Conservation (phyloP, 2,113 vertebrate genomes). For the Sisor rabdophorus region DNA sequence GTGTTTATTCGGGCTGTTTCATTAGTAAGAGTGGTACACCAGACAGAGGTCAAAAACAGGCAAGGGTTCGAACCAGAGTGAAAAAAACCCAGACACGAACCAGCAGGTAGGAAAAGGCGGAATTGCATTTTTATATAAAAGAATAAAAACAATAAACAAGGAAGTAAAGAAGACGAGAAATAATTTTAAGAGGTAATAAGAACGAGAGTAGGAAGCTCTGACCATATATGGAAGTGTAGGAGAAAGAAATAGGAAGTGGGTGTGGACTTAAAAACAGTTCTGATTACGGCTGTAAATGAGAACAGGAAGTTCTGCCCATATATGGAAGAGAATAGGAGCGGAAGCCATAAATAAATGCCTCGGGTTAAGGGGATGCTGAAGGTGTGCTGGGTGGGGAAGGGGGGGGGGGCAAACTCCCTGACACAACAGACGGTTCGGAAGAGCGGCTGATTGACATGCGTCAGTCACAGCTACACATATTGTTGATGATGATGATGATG, state of each 20-base stretch:
- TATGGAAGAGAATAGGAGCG: too few species aligned
- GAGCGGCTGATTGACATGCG: constrained; percentile 14
- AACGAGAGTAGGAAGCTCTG: constrained; percentile 10
- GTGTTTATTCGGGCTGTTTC: constrained; percentile 22
- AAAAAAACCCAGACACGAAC: neutral
- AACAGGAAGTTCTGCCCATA: neutral
- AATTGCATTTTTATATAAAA: constrained; percentile 5
- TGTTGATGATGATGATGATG: neutral
- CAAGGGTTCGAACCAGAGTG: neutral
- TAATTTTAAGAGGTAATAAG: neutral
- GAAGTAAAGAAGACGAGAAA: neutral
- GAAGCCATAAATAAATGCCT: neutral
- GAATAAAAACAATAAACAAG: neutral
- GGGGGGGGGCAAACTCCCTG: neutral
- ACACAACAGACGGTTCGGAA: neutral
- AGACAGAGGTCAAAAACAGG: constrained; percentile 14
- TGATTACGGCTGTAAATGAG: too few species aligned
- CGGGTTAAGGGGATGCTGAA: constrained; percentile 13
- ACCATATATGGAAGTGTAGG: neutral
- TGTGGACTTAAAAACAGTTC: too few species aligned
- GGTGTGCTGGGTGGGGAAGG: neutral
- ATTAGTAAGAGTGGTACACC: constrained; percentile 12
- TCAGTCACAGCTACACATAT: neutral
- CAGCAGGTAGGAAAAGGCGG: constrained; percentile 2
- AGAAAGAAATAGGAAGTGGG: too few species aligned